These are phyloP conservation scores for Polia nebulosa DNA, from an alignment of 2,888 invertebrate species.

Conservation along the genomic window DNA sequence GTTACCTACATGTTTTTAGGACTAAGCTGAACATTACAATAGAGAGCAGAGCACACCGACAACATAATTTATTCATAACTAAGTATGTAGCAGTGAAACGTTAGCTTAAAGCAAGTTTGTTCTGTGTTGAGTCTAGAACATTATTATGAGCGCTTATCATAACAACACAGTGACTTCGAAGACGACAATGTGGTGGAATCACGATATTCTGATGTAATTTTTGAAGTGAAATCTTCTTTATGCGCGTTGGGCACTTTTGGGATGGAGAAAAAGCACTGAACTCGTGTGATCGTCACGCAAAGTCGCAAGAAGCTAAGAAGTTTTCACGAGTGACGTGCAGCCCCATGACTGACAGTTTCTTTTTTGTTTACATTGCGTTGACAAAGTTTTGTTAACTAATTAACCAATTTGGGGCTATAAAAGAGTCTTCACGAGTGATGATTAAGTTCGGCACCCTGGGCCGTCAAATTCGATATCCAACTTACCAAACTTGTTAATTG, in stretches of 20 bases:
- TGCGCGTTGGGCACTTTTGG: too few relatives aligned
- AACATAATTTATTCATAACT: constrained; percentile 63
- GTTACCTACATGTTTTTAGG: constrained; percentile 34
- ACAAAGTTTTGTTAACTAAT: constrained; percentile 8
- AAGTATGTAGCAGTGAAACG: constrained; percentile 47
- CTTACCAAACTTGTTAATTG: constrained; percentile 28
- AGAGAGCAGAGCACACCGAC: constrained; percentile 45
- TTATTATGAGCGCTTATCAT: constrained; percentile 53
- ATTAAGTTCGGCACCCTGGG: neutral
- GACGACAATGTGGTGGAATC: constrained; percentile 20
- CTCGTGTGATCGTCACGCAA: too few relatives aligned
- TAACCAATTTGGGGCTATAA: constrained; percentile 18
- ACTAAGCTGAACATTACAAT: constrained; percentile 45
- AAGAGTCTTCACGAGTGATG: neutral
- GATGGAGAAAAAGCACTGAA: too few relatives aligned
- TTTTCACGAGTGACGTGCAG: too few relatives aligned
- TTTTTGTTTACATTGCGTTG: constrained; percentile 1
- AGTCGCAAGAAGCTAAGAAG: too few relatives aligned
- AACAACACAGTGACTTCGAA: constrained; percentile 43
- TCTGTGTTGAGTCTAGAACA: constrained; percentile 48
- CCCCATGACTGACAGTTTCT: too few relatives aligned
- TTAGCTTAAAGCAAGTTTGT: constrained; percentile 58
- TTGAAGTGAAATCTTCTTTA: too few relatives aligned
- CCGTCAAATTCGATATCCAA: neutral
- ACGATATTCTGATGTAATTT: constrained; percentile 11